A percentile compares a stretch with the other conserved stretches of the same genome.
Evolutionary conservation across 1,140 invertebrate genomes (phyloP).

Genomic region (Penaeus vannamei): DNA sequence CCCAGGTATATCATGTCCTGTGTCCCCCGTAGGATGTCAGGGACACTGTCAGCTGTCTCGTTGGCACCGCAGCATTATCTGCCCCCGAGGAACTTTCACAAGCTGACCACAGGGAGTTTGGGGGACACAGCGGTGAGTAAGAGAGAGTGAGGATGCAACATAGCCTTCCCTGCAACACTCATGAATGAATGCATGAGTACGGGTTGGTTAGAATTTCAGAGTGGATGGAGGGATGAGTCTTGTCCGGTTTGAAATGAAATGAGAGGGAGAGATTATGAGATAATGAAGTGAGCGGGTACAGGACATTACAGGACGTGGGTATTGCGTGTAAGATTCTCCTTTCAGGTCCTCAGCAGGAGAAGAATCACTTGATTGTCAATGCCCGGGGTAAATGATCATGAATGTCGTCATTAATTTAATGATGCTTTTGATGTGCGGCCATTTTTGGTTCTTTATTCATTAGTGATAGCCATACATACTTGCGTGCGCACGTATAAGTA

Average conservation of each 20-base stretch:
- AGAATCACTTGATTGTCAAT: conserved; percentile 9
- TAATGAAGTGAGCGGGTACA: conserved; percentile 10
- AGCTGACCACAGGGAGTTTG: no score
- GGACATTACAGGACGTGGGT: not conserved
- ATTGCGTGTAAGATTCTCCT: no score
- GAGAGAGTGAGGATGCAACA: no score
- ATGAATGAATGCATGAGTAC: not conserved
- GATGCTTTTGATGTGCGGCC: not conserved
- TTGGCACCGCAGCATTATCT: no score
- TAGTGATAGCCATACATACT: not conserved
- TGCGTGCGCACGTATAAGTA: not conserved
- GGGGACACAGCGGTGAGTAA: no score
- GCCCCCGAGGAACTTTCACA: no score
- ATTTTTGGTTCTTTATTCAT: not conserved
- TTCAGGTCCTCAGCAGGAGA: no score
- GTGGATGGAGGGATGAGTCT: conserved; percentile 13
- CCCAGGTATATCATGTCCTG: no score
- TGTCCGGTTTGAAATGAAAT: no score
- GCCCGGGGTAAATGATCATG: conserved; percentile 1
- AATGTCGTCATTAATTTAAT: conserved; percentile 27
- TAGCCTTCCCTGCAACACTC: not conserved
- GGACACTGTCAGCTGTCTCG: no score
- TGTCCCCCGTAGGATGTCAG: no score
- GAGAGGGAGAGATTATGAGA: conserved; percentile 31
- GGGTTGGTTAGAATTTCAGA: not conserved